These are phyloP conservation scores for Picus viridis DNA, from an alignment of 2,797 vertebrate genomes.

Conservation along the genomic window DNA sequence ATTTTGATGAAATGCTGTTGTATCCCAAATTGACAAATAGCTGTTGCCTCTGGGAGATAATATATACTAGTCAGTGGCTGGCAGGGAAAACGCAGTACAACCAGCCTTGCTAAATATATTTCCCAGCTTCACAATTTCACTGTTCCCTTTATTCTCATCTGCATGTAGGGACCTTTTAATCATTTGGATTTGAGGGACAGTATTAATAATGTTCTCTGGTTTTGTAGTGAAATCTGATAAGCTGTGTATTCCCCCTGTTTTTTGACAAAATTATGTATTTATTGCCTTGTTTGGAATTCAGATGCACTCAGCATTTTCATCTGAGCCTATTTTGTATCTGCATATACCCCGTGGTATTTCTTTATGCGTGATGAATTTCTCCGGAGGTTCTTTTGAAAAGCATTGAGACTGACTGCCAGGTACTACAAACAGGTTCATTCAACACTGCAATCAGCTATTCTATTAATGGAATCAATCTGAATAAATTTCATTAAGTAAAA, in stretches of 20 bases:
- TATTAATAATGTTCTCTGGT: neutral
- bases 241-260: neutral
- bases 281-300: constrained; percentile 9
- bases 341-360: neutral
- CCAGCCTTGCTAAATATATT: neutral
- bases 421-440: constrained; percentile 56
- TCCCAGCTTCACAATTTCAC: neutral
- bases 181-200: neutral
- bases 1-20: neutral
- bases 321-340: constrained; percentile 28
- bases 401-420: constrained; percentile 47
- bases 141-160: neutral
- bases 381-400: constrained; percentile 39
- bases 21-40: neutral
- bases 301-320: constrained; percentile 18
- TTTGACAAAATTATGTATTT: constrained; percentile 15
- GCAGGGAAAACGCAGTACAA: neutral
- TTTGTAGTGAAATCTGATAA: constrained; percentile 28
- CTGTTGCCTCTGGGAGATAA: neutral
- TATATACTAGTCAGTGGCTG: neutral
- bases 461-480: constrained; percentile 56
- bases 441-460: constrained; percentile 47
- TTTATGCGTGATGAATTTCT: constrained; percentile 46
- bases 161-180: constrained; percentile 3
- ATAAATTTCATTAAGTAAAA: constrained; percentile 38